A percentile compares a stretch with the other conserved stretches of the same genome.
Conservation (phyloP, 1,140 invertebrate species). For the Nylanderia fulva region DNA sequence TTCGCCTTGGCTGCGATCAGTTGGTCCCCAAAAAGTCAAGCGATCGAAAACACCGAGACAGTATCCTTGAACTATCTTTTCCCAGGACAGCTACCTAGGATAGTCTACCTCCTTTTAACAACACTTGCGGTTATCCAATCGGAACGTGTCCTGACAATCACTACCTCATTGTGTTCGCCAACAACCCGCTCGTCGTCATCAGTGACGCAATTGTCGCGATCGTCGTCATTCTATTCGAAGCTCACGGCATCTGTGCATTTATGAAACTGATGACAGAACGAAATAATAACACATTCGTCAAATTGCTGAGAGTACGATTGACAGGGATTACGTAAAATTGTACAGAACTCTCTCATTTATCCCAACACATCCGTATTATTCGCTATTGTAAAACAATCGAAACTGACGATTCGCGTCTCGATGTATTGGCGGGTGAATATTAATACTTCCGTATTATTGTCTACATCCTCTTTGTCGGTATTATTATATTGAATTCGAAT, state of each 20-base stretch:
- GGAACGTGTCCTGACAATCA: slow-evolving; percentile 59
- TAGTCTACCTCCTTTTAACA: slow-evolving; percentile 33
- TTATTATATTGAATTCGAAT: slow-evolving; percentile 5
- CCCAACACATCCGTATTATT: background rate
- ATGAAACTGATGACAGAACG: background rate
- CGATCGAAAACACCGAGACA: slow-evolving; percentile 29
- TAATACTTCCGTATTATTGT: background rate
- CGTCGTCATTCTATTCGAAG: slow-evolving; percentile 25
- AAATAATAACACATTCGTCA: background rate
- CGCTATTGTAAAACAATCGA: slow-evolving; percentile 11
- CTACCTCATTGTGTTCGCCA: slow-evolving; percentile 67
- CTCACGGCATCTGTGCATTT: background rate
- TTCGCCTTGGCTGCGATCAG: slow-evolving; percentile 53
- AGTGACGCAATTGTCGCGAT: background rate
- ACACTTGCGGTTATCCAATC: slow-evolving; percentile 65
- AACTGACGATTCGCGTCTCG: background rate
- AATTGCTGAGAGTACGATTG: background rate
- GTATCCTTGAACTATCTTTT: slow-evolving; percentile 49
- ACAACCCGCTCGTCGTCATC: slow-evolving; percentile 43
- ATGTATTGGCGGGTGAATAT: background rate
- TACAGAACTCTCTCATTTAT: background rate
- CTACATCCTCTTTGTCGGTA: slow-evolving; percentile 21
- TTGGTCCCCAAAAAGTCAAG: slow-evolving; percentile 62
- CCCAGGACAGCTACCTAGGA: slow-evolving; percentile 34
- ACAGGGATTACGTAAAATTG: background rate